phyloP scores from a whole-genome alignment of 2,113 vertebrate species.

The Embiotoca jacksoni region DNA sequence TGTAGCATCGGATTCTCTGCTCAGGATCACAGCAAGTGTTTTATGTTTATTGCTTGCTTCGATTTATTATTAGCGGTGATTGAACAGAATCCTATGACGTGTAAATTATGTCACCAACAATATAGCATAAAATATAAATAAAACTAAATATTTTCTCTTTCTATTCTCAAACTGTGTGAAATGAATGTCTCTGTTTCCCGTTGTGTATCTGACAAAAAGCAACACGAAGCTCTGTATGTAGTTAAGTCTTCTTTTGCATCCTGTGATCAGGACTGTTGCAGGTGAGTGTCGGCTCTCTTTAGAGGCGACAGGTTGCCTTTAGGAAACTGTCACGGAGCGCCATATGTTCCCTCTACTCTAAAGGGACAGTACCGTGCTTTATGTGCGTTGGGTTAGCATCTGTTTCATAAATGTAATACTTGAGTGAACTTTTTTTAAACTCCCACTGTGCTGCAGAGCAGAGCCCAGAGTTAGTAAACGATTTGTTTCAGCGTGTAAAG shows the following conservation, averaged over 20 bases:
- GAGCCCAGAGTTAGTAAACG: background rate
- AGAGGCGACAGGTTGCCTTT: background rate
- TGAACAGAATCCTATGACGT: too few species aligned
- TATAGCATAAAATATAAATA: too few species aligned
- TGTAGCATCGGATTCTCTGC: too few species aligned
- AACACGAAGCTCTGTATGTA: too few species aligned
- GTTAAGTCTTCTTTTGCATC: background rate
- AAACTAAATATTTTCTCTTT: too few species aligned
- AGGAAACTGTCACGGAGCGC: background rate
- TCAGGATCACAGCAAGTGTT: too few species aligned
- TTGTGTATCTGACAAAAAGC: too few species aligned
- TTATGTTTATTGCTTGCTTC: too few species aligned
- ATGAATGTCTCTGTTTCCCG: too few species aligned
- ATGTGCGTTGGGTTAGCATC: slow-evolving; percentile 19
- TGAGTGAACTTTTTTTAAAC: background rate
- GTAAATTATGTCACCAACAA: too few species aligned
- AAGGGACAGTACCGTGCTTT: background rate
- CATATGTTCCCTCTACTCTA: slow-evolving; percentile 21
- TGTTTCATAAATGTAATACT: background rate
- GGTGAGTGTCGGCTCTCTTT: slow-evolving; percentile 1
- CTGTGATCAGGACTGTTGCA: background rate
- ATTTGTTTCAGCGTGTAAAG: background rate
- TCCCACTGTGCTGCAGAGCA: background rate
- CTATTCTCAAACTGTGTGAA: too few species aligned
- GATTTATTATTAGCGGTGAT: too few species aligned